Conservation (phyloP, 2,113 vertebrate species). For the Pterocles gutturalis region DNA sequence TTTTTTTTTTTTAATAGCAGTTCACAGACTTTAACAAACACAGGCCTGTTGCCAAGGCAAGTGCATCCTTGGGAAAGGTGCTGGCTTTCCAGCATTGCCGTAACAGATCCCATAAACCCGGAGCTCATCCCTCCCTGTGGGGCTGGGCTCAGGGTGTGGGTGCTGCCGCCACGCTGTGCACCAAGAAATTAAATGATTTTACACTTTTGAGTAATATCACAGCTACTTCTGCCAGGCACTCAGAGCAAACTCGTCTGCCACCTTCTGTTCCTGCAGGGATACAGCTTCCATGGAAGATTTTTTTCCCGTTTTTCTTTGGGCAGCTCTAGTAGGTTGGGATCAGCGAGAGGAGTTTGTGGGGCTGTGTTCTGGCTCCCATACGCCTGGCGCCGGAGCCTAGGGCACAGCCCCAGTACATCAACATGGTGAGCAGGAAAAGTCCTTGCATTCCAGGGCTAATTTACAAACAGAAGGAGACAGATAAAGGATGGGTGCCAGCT, state of each 20-base stretch:
- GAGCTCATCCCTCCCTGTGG: neutral
- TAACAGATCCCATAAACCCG: neutral
- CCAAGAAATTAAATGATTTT: neutral
- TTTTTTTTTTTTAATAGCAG: neutral
- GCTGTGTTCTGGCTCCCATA: fast-evolving
- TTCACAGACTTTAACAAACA: neutral
- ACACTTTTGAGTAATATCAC: neutral
- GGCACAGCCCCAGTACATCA: neutral
- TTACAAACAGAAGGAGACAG: neutral
- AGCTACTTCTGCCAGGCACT: neutral
- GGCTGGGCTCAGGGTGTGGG: neutral
- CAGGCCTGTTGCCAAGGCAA: neutral
- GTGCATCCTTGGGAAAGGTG: neutral
- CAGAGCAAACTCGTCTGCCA: conserved; percentile 61
- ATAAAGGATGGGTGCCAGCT: neutral
- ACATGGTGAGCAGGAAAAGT: neutral
- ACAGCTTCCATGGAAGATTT: neutral
- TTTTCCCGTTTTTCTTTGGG: neutral
- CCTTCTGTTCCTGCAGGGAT: conserved; percentile 42
- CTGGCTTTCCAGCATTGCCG: neutral
- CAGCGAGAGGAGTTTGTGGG: neutral
- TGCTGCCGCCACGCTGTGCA: fast-evolving
- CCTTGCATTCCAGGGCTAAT: neutral
- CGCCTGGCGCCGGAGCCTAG: fast-evolving
- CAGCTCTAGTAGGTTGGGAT: neutral